phyloP scores from a whole-genome alignment of 2,888 invertebrate genomes.

The Bombyx huttoni region DNA sequence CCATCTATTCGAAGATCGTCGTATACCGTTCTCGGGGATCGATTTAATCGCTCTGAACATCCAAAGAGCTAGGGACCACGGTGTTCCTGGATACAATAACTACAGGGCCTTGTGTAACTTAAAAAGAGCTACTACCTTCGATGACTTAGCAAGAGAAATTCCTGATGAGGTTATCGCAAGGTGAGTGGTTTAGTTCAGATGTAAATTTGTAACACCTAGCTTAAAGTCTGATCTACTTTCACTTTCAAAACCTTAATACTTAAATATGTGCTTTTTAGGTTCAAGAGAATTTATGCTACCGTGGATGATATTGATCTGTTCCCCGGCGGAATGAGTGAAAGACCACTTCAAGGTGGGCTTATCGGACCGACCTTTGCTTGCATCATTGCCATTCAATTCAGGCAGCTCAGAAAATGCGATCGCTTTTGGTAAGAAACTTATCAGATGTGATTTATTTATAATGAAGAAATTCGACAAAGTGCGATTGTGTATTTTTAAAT shows the following conservation, averaged over 20 bases:
- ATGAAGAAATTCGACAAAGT: too few species aligned
- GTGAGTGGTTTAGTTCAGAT: slow-evolving; percentile 14
- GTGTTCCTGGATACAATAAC: slow-evolving; percentile 89
- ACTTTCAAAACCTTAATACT: not conserved
- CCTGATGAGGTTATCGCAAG: slow-evolving; percentile 85
- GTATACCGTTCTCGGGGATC: slow-evolving; percentile 91
- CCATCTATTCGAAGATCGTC: slow-evolving; percentile 92
- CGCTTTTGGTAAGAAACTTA: slow-evolving; percentile 82
- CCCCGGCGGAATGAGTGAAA: slow-evolving; percentile 93
- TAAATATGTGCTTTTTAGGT: slow-evolving; percentile 30
- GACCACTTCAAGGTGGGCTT: slow-evolving; percentile 89
- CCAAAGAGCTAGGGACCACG: slow-evolving; percentile 90
- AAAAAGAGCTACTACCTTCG: slow-evolving; percentile 86
- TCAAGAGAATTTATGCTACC: slow-evolving; percentile 86
- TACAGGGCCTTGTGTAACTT: slow-evolving; percentile 92
- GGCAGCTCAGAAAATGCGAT: slow-evolving; percentile 92
- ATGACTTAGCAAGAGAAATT: slow-evolving; percentile 89
- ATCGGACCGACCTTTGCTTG: slow-evolving; percentile 96
- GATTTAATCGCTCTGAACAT: slow-evolving; percentile 94
- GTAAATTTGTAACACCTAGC: not conserved
- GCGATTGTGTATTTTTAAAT: not conserved
- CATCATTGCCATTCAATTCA: slow-evolving; percentile 95
- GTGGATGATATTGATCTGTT: slow-evolving; percentile 98
- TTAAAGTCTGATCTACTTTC: not conserved
- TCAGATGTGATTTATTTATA: not conserved